phyloP scores from a whole-genome alignment of 2,797 vertebrate species.

The Hydrophis major region DNA sequence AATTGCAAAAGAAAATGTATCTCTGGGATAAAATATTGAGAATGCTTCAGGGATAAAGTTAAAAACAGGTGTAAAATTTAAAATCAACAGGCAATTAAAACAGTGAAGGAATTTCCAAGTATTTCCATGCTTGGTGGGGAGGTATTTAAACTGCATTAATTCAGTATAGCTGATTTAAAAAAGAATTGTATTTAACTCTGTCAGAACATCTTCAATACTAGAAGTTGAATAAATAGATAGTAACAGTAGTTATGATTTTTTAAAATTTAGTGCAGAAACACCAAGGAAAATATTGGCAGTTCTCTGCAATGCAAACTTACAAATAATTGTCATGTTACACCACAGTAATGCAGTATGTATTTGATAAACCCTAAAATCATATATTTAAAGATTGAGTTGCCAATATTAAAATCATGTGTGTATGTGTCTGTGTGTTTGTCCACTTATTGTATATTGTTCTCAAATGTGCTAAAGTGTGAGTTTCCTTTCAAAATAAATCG shows the following conservation, averaged over 20 bases:
- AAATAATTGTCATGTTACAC: constrained; percentile 36
- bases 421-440: constrained; percentile 11
- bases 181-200: constrained; percentile 15
- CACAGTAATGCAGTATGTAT: constrained; percentile 52
- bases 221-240: constrained; percentile 56
- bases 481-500: constrained; percentile 8
- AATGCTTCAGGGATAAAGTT: constrained; percentile 22
- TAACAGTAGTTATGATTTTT: constrained; percentile 35
- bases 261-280: constrained; percentile 26
- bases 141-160: constrained; percentile 26
- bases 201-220: constrained; percentile 18
- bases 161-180: constrained; percentile 5
- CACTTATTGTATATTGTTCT: constrained; percentile 6
- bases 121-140: constrained; percentile 2
- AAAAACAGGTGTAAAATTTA: background rate
- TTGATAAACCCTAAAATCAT: constrained; percentile 55
- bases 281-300: constrained; percentile 30
- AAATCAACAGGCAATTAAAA: constrained; percentile 18
- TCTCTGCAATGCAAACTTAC: constrained; percentile 31
- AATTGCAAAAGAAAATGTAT: constrained; percentile 59
- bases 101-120: constrained; percentile 11
- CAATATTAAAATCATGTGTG: constrained; percentile 45
- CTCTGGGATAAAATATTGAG: constrained; percentile 50
- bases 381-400: constrained; percentile 27
- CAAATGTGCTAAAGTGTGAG: constrained; percentile 47